Conservation (phyloP, 2,113 vertebrate genomes). For the Phyllostomus discolor region DNA sequence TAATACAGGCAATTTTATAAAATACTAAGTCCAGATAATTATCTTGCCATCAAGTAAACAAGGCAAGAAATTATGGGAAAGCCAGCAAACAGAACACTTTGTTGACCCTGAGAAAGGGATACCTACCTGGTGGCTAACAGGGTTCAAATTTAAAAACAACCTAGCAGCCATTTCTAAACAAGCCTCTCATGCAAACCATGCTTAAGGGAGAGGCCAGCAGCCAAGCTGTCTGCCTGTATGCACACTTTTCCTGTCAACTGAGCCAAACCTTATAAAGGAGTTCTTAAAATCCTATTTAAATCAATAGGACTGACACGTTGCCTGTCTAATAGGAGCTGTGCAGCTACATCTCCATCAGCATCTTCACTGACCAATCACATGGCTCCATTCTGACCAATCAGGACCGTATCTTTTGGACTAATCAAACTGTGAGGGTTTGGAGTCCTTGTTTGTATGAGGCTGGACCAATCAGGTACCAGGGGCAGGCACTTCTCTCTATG, state of each 20-base stretch:
- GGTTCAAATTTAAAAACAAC: neutral
- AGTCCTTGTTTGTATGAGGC: neutral
- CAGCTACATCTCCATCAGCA: neutral
- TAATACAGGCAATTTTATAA: slow-evolving; percentile 24
- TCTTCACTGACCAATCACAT: neutral
- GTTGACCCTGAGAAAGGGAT: neutral
- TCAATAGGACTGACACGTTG: neutral
- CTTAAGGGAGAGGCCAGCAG: neutral
- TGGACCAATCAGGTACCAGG: neutral
- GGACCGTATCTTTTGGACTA: neutral
- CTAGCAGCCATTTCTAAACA: neutral
- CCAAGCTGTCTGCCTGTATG: neutral
- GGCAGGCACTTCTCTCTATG: neutral
- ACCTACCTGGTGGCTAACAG: neutral
- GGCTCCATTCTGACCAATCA: neutral
- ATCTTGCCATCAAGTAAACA: slow-evolving; percentile 17
- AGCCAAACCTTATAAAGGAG: neutral
- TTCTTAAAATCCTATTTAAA: neutral
- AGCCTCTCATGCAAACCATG: neutral
- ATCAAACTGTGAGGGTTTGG: neutral
- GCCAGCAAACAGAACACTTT: slow-evolving; percentile 14
- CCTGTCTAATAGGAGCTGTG: too few relatives aligned
- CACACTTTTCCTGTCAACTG: neutral
- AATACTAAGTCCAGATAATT: neutral
- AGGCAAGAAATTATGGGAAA: slow-evolving; percentile 32